A percentile compares a stretch with the other conserved stretches of the same genome.
phyloP scores from a whole-genome alignment of 2,113 vertebrate species.

The Onychorhynchus coronatus region DNA sequence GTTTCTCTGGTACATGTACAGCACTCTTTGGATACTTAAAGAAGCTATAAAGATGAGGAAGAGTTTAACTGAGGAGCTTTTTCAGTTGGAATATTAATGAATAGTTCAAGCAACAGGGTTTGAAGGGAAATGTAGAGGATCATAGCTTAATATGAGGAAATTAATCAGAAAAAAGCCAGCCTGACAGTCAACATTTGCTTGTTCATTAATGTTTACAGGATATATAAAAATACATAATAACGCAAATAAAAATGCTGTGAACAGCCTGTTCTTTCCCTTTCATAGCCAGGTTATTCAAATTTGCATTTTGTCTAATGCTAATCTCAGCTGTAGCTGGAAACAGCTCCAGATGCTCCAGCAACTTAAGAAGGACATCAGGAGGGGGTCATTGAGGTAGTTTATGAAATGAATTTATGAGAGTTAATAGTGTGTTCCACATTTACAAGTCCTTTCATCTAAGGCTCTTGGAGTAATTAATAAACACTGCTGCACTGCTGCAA shows the following conservation, averaged over 20 bases:
- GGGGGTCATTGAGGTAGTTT: neutral
- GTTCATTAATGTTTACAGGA: neutral
- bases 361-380: neutral
- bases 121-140: neutral
- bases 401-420: conserved; percentile 13
- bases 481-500: neutral
- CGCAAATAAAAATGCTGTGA: neutral
- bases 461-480: neutral
- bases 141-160: neutral
- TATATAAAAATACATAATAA: neutral
- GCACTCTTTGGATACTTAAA: neutral
- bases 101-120: neutral
- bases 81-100: neutral
- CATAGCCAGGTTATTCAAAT: neutral
- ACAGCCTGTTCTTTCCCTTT: neutral
- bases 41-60: neutral
- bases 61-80: neutral
- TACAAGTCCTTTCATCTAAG: neutral
- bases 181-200: neutral
- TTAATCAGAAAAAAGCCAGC: neutral
- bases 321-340: neutral
- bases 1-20: neutral
- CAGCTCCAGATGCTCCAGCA: neutral
- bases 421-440: neutral
- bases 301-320: neutral